Base-by-base conservation (phyloP, 1,140 invertebrate species). In the Babylonia areolata region DNA sequence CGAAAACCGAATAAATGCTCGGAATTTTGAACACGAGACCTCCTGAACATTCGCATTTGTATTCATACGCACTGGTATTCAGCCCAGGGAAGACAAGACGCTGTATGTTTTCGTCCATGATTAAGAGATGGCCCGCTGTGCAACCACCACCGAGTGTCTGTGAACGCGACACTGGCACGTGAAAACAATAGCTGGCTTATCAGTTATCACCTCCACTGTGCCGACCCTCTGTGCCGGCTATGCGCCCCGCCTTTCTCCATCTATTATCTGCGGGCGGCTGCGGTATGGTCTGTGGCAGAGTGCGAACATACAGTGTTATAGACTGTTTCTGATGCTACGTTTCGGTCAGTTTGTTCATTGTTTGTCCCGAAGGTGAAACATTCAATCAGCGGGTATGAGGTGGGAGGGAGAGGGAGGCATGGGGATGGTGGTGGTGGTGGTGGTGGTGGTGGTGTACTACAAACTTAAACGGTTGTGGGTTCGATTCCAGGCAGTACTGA, bases 151-250 rank as follows among this genome's bases (percentile, higher is more conserved):
- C 46, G 9, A 51, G 20, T 80, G 78, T 80, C 78, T n/a, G 15
- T 28, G 78, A 80, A 80, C 78, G 23, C 46, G 78, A 80, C 78
- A 80, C 78, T 58, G 78, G 78, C 78, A 80, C 46, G 78, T 40
- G 78, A 58, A 40, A 80, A 80, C 78, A 80, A 80, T 80, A 80
- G 78, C 78, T 80, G 78, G 23, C 78, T 80, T 80, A 80, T 80
- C 78, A 80, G 58, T 64, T 64, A 23, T 64, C 58, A 23, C 58
- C 58, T 23, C 28, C 28, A 64, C 58, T 64, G 58, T 23, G 5
- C 28, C 58, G 58, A 64, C 58, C 58, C 58, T 64, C 28, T 20
- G 6, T 20, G 9, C 58, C 58, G 12, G 20, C 28, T 28, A n/a
- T 12, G 28, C 5, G 58, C 58, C 58, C 58, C 58, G 28, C 58